A percentile compares a stretch with the other conserved stretches of the same genome.
Evolutionary conservation across 2,797 vertebrate genomes (phyloP).

Genomic region (Crocidura indochinensis): DNA sequence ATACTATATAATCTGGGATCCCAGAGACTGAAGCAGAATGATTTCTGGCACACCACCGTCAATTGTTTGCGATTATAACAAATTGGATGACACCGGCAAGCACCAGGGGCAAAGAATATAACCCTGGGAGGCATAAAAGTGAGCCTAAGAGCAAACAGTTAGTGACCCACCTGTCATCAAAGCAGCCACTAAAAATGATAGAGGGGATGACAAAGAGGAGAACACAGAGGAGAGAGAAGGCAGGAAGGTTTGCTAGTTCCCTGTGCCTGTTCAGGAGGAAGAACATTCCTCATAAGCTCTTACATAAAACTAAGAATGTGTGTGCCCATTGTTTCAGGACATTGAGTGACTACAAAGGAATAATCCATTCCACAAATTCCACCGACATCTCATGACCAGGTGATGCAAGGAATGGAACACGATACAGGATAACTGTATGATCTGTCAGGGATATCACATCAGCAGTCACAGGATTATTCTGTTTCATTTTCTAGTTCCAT

Average conservation of each 20-base stretch:
- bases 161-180: too few relatives aligned
- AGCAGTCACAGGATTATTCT: slow-evolving; percentile 67
- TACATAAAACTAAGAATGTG: slow-evolving; percentile 67
- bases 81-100: too few relatives aligned
- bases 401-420: slow-evolving; percentile 72
- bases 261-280: not conserved
- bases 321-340: slow-evolving; percentile 63
- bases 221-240: not conserved
- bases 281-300: slow-evolving; percentile 61
- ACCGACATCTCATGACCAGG: slow-evolving; percentile 60
- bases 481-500: slow-evolving; percentile 66
- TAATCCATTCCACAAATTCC: slow-evolving; percentile 87
- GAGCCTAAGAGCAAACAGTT: too few relatives aligned
- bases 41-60: too few relatives aligned
- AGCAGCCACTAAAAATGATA: not conserved
- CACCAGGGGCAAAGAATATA: too few relatives aligned
- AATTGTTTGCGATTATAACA: too few relatives aligned
- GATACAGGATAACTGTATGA: slow-evolving; percentile 65
- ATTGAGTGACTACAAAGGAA: slow-evolving; percentile 76
- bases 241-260: not conserved
- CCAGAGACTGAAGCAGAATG: too few relatives aligned
- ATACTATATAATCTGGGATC: too few relatives aligned
- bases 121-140: too few relatives aligned
- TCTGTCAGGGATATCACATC: slow-evolving; percentile 17
- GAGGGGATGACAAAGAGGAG: not conserved